phyloP scores from a whole-genome alignment of 2,113 vertebrate species.

The Elgaria multicarinata region DNA sequence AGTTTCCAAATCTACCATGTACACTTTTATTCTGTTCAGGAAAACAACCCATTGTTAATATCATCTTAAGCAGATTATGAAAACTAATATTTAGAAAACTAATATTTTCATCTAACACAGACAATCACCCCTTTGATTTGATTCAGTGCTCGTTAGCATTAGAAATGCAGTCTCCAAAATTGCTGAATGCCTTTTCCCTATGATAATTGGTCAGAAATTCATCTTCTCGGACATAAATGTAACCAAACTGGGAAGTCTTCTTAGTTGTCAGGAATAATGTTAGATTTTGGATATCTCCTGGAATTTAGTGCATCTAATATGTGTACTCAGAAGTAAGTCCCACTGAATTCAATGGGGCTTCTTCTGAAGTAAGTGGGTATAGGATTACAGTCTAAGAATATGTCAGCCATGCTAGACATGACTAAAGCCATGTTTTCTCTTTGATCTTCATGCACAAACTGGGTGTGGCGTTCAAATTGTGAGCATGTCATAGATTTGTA shows the following conservation, averaged over 20 bases:
- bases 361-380: neutral
- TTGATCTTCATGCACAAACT: neutral
- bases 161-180: conserved; percentile 42
- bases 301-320: neutral
- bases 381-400: neutral
- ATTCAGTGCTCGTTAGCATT: conserved; percentile 35
- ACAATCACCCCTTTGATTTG: conserved; percentile 9
- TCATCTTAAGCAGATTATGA: neutral
- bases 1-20: neutral
- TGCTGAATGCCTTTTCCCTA: conserved; percentile 65
- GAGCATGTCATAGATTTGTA: neutral
- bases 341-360: neutral
- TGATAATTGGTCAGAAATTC: conserved; percentile 62
- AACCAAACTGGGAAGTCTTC: neutral
- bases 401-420: neutral
- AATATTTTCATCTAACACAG: neutral
- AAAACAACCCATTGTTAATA: neutral
- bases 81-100: neutral
- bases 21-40: neutral
- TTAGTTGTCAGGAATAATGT: neutral
- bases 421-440: neutral
- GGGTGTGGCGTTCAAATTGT: neutral
- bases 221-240: neutral
- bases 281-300: neutral
- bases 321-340: neutral